Conservation (phyloP, 2,113 vertebrate species). For the Desmodus rotundus region DNA sequence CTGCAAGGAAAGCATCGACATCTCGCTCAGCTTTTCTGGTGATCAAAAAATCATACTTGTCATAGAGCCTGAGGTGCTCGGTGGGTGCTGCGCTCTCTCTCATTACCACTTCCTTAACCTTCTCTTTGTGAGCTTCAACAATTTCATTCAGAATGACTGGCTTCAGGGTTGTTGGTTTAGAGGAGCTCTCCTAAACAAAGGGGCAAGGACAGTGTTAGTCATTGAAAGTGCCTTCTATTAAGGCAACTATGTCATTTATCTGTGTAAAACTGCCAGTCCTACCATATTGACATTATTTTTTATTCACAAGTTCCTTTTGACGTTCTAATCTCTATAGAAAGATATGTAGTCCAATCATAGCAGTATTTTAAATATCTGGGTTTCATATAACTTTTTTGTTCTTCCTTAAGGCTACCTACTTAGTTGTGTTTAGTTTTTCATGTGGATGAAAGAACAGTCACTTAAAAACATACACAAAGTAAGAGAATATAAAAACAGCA, state of each 20-base stretch:
- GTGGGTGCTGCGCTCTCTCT: slow-evolving; percentile 81
- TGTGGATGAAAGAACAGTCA: not conserved
- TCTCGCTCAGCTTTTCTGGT: slow-evolving; percentile 85
- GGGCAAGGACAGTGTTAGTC: not conserved
- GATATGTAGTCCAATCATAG: not conserved
- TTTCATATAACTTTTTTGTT: not conserved
- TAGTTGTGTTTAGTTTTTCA: not conserved
- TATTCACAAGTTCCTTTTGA: not conserved
- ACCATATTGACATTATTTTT: not conserved
- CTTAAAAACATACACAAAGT: not conserved
- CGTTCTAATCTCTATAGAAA: not conserved
- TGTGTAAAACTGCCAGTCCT: not conserved
- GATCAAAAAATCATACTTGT: slow-evolving; percentile 86
- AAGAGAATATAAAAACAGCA: not conserved
- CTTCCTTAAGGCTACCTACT: not conserved
- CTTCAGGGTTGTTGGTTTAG: slow-evolving; percentile 76
- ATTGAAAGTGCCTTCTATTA: not conserved
- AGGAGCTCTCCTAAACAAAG: slow-evolving; percentile 76
- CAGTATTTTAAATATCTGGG: not conserved
- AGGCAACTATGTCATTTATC: not conserved
- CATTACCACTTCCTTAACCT: slow-evolving; percentile 80
- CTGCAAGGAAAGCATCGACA: slow-evolving; percentile 83
- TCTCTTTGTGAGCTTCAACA: slow-evolving; percentile 80
- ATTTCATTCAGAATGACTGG: slow-evolving; percentile 87
- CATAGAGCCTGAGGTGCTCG: slow-evolving; percentile 83